Base-by-base conservation (phyloP, 2,888 invertebrate species). In the Melipona beecheii region DNA sequence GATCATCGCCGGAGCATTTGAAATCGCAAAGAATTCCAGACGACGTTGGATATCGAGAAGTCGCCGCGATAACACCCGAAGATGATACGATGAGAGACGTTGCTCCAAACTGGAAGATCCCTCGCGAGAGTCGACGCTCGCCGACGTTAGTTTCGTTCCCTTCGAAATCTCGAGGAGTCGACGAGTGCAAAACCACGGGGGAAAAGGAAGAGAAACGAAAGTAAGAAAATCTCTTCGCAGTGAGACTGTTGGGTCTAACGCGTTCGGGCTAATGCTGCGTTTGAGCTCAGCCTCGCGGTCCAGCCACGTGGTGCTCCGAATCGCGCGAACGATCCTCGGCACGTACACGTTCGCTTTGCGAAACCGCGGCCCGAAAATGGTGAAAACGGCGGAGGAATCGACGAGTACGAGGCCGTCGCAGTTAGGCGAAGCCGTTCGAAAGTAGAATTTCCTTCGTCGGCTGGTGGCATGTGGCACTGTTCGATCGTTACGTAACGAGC, bases 291-390 rank as follows among this genome's bases (percentile, higher is more conserved):
- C 68, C 69, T 72, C 74, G 85, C 75, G 85, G 85, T 69, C 64
- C 78, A 71, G 66, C 81, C 85, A 86, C 85, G 85, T 86, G 85
- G 85, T 81, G 70, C 73, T 71, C 54, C 81, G 78, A 81, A 81
- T 78, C 85, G 75, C 75, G 85, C 71, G 81, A 85, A 68, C 60
- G 52, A 64, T 36, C 31, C 15, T 43, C 52, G 58, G 31, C 49
- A 43, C 50, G 27, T 31, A n/a, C 19, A 71, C 64, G 66, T 65
- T 64, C 68, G 15, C 66, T 75, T 74, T 49, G 60, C 81, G 31
- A 69, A 64, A 76, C n/a, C 68, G 82, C 71, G 82, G 50, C 21
- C 4, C 17, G 75, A 64, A 75, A 31, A 50, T 24, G 75, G 75
- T 73, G 36, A 77, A 69, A 71, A 72, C 36, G 21, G n/a, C 31